These are phyloP conservation scores for Sarcophaga variegata DNA, from an alignment of 2,888 invertebrate species.

Conservation along the genomic window DNA sequence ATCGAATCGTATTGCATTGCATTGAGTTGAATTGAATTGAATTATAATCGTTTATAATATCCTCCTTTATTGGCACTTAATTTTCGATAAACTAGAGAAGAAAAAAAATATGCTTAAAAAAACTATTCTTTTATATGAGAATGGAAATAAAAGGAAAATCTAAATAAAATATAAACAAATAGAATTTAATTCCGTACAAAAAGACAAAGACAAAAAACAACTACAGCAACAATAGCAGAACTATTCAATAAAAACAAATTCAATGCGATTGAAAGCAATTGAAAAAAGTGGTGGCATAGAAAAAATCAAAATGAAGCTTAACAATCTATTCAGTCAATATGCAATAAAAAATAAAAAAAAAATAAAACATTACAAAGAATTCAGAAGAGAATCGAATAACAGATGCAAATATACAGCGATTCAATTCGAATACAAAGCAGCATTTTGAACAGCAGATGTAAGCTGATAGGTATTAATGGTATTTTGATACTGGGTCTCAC, in stretches of 20 bases:
- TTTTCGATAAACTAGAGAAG: constrained; percentile 8
- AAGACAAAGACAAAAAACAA: not conserved
- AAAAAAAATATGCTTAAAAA: not conserved
- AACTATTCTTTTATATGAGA: not conserved
- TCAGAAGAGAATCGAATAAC: not conserved
- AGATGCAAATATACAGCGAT: not conserved
- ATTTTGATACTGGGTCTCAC: too few species aligned
- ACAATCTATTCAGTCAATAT: constrained; percentile 18
- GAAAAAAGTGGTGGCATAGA: constrained; percentile 4
- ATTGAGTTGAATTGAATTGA: not conserved
- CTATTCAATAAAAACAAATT: constrained; percentile 29
- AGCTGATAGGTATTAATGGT: not conserved
- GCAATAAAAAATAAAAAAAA: not conserved
- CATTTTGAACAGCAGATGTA: not conserved
- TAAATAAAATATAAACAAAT: constrained; percentile 27
- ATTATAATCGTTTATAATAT: not conserved
- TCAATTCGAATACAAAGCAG: not conserved
- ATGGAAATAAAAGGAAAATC: not conserved
- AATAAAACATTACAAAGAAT: not conserved
- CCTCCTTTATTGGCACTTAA: constrained; percentile 29
- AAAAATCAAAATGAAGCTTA: not conserved
- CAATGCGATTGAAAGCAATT: constrained; percentile 17
- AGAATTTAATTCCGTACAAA: constrained; percentile 30
- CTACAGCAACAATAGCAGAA: not conserved
- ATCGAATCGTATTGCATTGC: not conserved